Evolutionary conservation across 2,888 invertebrate genomes (phyloP), one percentile per base, ranked within the genome.

Genomic region (Lithophane semibrunnea): DNA sequence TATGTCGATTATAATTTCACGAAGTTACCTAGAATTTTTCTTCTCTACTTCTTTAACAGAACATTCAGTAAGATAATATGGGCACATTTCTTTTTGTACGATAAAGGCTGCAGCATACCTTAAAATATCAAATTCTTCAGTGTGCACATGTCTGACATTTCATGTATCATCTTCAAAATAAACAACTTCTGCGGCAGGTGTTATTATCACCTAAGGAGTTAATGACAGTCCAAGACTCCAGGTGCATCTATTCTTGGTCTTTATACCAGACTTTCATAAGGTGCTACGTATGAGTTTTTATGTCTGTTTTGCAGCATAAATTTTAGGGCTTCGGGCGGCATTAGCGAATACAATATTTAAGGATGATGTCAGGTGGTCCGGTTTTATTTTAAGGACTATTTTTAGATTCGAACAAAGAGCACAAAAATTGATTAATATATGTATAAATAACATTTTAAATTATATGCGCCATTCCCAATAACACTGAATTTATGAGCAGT

Each of bases 101-200:
- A 13, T 13, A 24, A 64, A 13, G 10, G 9, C 37, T 71, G 64
- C 10, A 37, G 49, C 70, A 37, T 52, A 21, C 18, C 54, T 16
- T 77, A 16, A 58, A 83, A 67, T 47, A 83, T 63, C 21, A 75
- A 64, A 73, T 85, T 63, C 64, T 73, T 76, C n/a, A 67, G 9
- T n/a, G 24, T 60, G 67, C 70, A 82, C 47, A 79, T 73, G 82
- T 52, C 67, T 73, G 71, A 42, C 73, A 79, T 76, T 85, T 64
- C 12, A 42, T 47, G 44, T 78, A 70, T 80, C 79, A 83, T 81
- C 74, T 75, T 70, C 86, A 75, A 76, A 71, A 74, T 83, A 71
- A 79, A 83, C n/a, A 73, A 71, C 68, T 67, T 70, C 37, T n/a
- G 54, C 21, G 60, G 77, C 88, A 87, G 87, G 73, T 87, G 88